phyloP scores from a whole-genome alignment of 2,888 invertebrate species.

The Diaprepes abbreviatus region DNA sequence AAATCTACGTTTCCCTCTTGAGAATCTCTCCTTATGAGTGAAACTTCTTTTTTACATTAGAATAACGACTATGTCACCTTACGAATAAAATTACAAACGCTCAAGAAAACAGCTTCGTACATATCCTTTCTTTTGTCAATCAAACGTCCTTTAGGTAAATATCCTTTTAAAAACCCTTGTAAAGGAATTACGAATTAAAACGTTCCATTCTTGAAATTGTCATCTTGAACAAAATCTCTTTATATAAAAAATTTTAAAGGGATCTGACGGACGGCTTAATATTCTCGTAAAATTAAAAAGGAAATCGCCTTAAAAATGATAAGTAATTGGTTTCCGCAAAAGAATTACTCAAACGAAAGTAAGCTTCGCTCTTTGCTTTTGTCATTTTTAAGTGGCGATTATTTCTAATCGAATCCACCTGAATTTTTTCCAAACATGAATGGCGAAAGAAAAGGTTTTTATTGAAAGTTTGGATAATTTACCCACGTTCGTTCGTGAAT shows the following conservation, averaged over 20 bases:
- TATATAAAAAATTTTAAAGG: conserved; percentile 38
- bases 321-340: conserved; percentile 48
- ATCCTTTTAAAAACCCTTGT: not conserved
- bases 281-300: conserved; percentile 43
- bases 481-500: too few relatives aligned
- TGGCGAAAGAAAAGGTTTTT: not conserved
- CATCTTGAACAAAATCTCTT: conserved; percentile 27
- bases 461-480: too few relatives aligned
- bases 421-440: conserved; percentile 16
- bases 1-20: too few relatives aligned
- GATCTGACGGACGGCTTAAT: conserved; percentile 19
- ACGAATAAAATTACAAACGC: too few relatives aligned
- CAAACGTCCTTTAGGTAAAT: not conserved
- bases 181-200: not conserved
- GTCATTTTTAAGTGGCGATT: conserved; percentile 43
- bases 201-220: conserved; percentile 29
- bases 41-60: too few relatives aligned
- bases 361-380: conserved; percentile 35
- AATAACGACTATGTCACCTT: too few relatives aligned
- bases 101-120: too few relatives aligned
- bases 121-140: not conserved
- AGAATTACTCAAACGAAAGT: conserved; percentile 43
- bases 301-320: conserved; percentile 47
- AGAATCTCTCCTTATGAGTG: too few relatives aligned
- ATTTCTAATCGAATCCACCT: conserved; percentile 46